Percentiles rank a stretch among this genome's conserved stretches.
Conservation (phyloP, 2,797 vertebrate genomes). For the Cacajao melanocephalus region DNA sequence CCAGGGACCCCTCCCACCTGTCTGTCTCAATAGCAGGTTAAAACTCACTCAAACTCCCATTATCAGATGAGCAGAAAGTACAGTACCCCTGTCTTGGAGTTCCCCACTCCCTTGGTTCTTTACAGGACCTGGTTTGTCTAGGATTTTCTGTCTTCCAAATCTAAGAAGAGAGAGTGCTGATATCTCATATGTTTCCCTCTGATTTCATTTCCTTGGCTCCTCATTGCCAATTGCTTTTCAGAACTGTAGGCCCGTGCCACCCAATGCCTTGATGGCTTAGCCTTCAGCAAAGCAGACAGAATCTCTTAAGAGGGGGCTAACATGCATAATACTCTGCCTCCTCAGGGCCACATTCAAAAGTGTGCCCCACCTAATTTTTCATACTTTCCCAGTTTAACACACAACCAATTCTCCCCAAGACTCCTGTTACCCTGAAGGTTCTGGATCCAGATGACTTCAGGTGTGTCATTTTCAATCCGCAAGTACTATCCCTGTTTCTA, state of each 20-base stretch:
- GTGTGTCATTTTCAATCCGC: not conserved
- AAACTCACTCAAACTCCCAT: not conserved
- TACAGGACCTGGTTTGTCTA: not conserved
- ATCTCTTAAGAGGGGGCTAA: not conserved
- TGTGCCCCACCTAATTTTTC: not conserved
- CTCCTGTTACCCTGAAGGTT: not conserved
- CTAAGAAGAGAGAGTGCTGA: not conserved
- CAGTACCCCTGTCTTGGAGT: not conserved
- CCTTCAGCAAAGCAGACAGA: not conserved
- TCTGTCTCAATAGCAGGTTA: not conserved
- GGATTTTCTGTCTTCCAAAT: not conserved
- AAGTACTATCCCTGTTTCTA: not conserved
- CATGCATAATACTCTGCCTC: not conserved
- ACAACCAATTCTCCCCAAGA: not conserved
- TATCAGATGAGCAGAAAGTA: not conserved
- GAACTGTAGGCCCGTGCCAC: not conserved
- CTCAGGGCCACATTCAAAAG: not conserved
- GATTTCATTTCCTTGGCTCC: not conserved
- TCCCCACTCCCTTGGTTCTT: not conserved
- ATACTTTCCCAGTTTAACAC: not conserved
- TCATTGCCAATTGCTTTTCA: not conserved
- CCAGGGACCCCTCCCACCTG: no score
- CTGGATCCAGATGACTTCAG: not conserved
- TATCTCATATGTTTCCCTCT: not conserved
- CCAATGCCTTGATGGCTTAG: no score